These are phyloP conservation scores for Mormyrus lacerda DNA, from an alignment of 2,113 vertebrate genomes.

Conservation along the genomic window DNA sequence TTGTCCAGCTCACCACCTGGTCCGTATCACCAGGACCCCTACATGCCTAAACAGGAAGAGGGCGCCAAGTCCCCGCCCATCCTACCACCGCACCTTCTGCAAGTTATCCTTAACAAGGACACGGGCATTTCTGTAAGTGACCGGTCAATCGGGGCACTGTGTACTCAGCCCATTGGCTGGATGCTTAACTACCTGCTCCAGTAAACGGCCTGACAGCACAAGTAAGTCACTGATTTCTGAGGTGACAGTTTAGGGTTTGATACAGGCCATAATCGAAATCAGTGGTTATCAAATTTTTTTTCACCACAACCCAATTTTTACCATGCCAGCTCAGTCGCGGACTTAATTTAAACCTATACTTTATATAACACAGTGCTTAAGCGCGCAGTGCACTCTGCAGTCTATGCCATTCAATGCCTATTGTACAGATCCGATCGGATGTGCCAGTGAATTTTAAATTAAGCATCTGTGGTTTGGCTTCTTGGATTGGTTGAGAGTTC, in stretches of 20 bases:
- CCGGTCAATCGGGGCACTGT: not conserved
- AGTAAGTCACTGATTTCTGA: not conserved
- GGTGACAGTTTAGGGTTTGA: not conserved
- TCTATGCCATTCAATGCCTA: no score
- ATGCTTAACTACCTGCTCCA: not conserved
- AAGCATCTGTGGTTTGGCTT: no score
- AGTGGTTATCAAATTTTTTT: no score
- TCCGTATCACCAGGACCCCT: constrained; percentile 92
- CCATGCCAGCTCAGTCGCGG: no score
- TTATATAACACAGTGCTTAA: no score
- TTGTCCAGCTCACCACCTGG: constrained; percentile 93
- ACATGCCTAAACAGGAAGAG: constrained; percentile 85
- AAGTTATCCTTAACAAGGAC: constrained; percentile 98
- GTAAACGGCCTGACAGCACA: not conserved
- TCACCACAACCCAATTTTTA: no score
- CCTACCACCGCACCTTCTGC: constrained; percentile 88
- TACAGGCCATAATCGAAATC: not conserved
- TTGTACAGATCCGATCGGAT: no score
- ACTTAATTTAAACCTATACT: no score
- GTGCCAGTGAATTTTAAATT: no score
- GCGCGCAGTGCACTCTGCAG: no score
- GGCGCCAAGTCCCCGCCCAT: constrained; percentile 89
- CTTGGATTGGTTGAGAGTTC: no score
- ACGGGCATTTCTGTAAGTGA: constrained; percentile 91
- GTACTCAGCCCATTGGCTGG: not conserved